phyloP scores from a whole-genome alignment of 2,113 vertebrate genomes.

The Cyprinus carpio region DNA sequence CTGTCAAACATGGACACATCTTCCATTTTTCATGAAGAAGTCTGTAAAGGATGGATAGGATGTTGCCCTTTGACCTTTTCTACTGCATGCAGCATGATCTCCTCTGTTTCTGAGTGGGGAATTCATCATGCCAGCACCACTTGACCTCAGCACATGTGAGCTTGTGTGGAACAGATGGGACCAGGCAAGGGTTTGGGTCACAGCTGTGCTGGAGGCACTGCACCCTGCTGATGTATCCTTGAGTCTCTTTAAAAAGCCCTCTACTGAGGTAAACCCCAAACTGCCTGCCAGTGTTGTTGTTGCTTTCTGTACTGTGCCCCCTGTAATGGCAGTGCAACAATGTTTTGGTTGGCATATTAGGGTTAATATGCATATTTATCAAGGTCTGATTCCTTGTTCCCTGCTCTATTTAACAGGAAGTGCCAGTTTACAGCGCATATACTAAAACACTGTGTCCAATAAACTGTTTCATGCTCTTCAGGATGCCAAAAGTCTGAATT shows the following conservation, averaged over 20 bases:
- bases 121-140: conserved; percentile 36
- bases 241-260: conserved; percentile 50
- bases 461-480: conserved; percentile 18
- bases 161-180: conserved; percentile 48
- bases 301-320: conserved; percentile 7
- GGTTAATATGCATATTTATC: conserved; percentile 38
- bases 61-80: conserved; percentile 17
- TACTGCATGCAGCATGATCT: conserved; percentile 2
- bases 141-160: conserved; percentile 44
- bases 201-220: conserved; percentile 32
- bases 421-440: conserved; percentile 9
- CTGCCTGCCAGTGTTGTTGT: background rate
- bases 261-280: conserved; percentile 38
- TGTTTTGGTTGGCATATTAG: conserved; percentile 36
- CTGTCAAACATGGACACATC: background rate
- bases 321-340: conserved; percentile 14
- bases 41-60: background rate
- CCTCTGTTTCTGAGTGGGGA: background rate
- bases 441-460: conserved; percentile 15
- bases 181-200: conserved; percentile 15
- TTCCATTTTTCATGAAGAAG: conserved; percentile 11
- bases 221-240: conserved; percentile 64
- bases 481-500: background rate
- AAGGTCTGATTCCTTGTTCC: conserved; percentile 33
- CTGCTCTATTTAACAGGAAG: conserved; percentile 40